These are phyloP conservation scores for Zygothrica quintamaculata DNA, from an alignment of 2,888 invertebrate genomes.

Conservation along the genomic window DNA sequence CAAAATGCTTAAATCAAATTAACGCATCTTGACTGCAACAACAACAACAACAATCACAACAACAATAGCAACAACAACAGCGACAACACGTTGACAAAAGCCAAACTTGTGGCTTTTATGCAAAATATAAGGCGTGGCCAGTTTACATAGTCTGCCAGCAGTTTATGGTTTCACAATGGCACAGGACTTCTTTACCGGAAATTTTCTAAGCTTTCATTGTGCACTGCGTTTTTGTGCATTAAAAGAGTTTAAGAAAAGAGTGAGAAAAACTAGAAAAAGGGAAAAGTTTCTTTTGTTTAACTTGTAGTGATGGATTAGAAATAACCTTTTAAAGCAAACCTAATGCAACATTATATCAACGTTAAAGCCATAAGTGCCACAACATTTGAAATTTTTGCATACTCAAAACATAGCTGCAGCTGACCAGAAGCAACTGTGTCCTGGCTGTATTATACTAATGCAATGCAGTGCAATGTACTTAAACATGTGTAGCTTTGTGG, in stretches of 20 bases:
- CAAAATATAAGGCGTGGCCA: constrained; percentile 23
- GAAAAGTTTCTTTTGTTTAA: too few species aligned
- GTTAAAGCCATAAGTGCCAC: constrained; percentile 24
- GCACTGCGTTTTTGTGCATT: not conserved
- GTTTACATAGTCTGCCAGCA: constrained; percentile 12
- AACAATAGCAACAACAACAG: constrained; percentile 5
- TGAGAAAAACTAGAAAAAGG: too few species aligned
- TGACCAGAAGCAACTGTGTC: constrained; percentile 18
- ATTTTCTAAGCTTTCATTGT: not conserved
- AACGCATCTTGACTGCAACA: constrained; percentile 64
- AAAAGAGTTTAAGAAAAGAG: too few species aligned
- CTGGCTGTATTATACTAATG: not conserved
- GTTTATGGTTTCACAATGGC: constrained; percentile 35
- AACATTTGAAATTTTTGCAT: constrained; percentile 21
- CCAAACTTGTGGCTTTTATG: constrained; percentile 42
- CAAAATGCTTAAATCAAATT: constrained; percentile 74
- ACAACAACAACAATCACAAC: constrained; percentile 13
- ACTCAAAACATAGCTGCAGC: constrained; percentile 24
- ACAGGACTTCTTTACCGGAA: constrained; percentile 19
- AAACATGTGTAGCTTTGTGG: constrained; percentile 40
- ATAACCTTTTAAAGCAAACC: not conserved
- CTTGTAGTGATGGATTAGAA: constrained; percentile 21
- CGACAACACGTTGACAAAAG: constrained; percentile 29
- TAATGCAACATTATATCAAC: too few species aligned
- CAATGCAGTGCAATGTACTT: constrained; percentile 12